These are phyloP conservation scores for Helleia helle DNA, from an alignment of 2,888 invertebrate species.

Conservation along the genomic window DNA sequence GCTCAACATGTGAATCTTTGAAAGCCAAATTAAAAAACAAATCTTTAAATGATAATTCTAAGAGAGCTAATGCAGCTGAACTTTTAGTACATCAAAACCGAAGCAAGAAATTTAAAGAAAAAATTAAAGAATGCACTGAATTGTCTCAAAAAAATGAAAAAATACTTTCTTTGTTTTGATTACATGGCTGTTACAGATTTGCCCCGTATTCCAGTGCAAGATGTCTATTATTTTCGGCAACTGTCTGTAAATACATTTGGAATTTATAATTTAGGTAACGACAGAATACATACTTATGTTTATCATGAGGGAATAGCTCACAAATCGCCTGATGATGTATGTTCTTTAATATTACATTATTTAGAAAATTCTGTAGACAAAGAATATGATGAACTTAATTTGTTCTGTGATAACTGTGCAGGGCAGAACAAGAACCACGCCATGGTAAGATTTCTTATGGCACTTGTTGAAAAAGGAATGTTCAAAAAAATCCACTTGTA, in stretches of 20 bases:
- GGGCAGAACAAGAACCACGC: conserved; percentile 16
- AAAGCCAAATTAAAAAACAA: background rate
- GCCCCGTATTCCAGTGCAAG: background rate
- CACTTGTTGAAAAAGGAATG: conserved; percentile 13
- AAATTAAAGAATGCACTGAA: conserved; percentile 7
- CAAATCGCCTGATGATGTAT: conserved; percentile 13
- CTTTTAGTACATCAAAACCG: conserved; percentile 3
- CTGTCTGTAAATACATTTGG: conserved; percentile 10
- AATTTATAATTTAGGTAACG: conserved; percentile 9
- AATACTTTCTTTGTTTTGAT: conserved; percentile 9
- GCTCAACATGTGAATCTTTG: conserved; percentile 10
- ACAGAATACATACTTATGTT: conserved; percentile 8
- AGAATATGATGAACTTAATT: conserved; percentile 14
- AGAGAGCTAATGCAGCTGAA: conserved; percentile 6
- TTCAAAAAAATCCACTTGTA: conserved; percentile 16
- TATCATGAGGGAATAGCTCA: conserved; percentile 12
- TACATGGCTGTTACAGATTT: conserved; percentile 6
- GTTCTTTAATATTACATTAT: conserved; percentile 14
- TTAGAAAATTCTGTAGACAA: conserved; percentile 12
- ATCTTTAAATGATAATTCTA: background rate
- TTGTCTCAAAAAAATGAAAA: conserved; percentile 5
- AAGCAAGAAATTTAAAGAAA: conserved; percentile 7
- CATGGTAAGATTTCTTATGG: conserved; percentile 14
- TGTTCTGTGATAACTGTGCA: conserved; percentile 17
- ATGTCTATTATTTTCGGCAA: conserved; percentile 7